Percentiles rank a stretch among this genome's conserved stretches.
These are phyloP conservation scores for Laterallus jamaicensis DNA, from an alignment of 2,113 vertebrate genomes.

Conservation along the genomic window DNA sequence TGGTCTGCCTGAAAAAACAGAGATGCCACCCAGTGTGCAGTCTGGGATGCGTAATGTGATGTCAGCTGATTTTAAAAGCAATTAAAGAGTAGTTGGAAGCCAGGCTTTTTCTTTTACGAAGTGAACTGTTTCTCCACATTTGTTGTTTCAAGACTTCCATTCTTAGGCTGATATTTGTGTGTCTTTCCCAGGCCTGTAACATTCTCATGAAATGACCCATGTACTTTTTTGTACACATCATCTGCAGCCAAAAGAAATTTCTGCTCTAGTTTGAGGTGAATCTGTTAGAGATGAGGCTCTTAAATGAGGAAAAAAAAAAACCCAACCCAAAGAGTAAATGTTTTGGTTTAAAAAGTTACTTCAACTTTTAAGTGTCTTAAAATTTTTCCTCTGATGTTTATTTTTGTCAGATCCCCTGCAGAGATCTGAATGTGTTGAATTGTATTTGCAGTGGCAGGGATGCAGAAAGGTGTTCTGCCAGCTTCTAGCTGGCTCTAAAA, in stretches of 20 bases:
- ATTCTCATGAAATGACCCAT: rapidly evolving
- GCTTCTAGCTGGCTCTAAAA: background rate
- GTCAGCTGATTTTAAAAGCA: background rate
- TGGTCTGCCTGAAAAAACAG: background rate
- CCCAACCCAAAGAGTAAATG: background rate
- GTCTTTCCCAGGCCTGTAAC: background rate
- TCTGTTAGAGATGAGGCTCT: background rate
- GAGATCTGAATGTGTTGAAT: background rate
- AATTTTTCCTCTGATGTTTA: background rate
- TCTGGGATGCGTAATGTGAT: background rate
- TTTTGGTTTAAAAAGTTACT: background rate
- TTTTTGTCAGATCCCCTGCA: background rate
- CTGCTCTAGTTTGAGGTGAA: background rate
- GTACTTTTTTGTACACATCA: background rate
- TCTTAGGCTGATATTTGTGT: background rate
- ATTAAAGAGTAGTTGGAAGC: background rate
- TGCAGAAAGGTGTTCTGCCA: background rate
- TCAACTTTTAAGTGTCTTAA: background rate
- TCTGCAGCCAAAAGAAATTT: background rate
- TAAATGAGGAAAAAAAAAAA: background rate
- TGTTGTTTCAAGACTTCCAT: conserved; percentile 20
- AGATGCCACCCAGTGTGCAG: background rate
- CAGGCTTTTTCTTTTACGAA: background rate
- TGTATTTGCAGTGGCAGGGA: rapidly evolving
- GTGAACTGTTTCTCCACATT: background rate